Evolutionary conservation across 2,888 invertebrate species (phyloP), one percentile per base, ranked within the genome.

Genomic region (Miltochrista miniata): DNA sequence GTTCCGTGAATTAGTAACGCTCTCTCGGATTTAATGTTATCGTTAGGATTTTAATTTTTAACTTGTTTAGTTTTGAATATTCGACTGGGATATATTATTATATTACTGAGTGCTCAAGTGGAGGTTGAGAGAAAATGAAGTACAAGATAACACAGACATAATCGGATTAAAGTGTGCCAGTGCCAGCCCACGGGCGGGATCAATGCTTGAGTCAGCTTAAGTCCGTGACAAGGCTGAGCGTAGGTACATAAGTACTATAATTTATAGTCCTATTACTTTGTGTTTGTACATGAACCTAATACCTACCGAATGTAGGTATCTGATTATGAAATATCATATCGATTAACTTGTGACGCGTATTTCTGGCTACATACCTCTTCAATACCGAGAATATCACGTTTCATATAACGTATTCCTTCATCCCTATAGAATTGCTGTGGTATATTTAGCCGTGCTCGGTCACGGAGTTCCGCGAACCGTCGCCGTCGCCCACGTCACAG

Each of bases 11-110:
- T 51, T 44, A 47, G 33, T 43, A 48, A 41, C 50, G 52, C 59
- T 56, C 61, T 54, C 56, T 56, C 52, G 50, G 54, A 42, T 43
- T 47, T 45, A 18, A 36, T 45, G 35, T 45, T 44, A 39, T 35
- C 31, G 41, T 41, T 18, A 12, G 30, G 10, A 36, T 37, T 40
- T 43, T 45, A 45, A 45, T 45, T 44, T 29, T 44, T 44, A 7
- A 31, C 10, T 31, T 31, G 31, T 31, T 11, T 3, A 31, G 2
- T 31, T 10, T 11, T 31, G 33, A 49, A 38, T 33, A 35, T 34
- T 46, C 33, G 15, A 10, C 15, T 11, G 14, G 11, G 47, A 12
- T 30, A 30, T 15, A 24, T 14, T 40, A 30, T 14, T 40, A 30
- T 15, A 3, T 29, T 35, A 29, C 14, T 35, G 34, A 47, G n/a